phyloP scores from a whole-genome alignment of 1,140 invertebrate species.

The Trichomalopsis sarcophagae region DNA sequence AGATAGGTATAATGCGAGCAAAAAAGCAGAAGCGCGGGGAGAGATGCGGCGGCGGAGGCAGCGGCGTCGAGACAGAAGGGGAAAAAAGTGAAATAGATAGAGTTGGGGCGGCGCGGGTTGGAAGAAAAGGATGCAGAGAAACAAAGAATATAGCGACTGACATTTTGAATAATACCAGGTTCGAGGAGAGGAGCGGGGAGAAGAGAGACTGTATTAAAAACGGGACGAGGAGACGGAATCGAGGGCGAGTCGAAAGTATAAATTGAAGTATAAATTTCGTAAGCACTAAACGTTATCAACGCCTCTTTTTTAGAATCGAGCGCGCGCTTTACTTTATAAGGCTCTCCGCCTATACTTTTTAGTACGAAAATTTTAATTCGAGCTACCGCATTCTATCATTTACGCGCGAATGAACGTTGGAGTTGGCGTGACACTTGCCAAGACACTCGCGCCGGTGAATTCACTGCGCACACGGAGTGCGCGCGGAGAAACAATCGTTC shows the following conservation, averaged over 20 bases:
- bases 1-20: constrained; percentile 36
- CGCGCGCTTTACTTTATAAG: not conserved
- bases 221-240: constrained; percentile 23
- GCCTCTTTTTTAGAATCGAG: not conserved
- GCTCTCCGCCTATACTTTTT: not conserved
- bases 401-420: no score
- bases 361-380: not conserved
- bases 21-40: not conserved
- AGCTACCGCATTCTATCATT: not conserved
- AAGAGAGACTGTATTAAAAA: constrained; percentile 45
- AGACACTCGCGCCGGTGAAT: not conserved
- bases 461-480: not conserved
- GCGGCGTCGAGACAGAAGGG: not conserved
- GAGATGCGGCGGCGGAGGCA: not conserved
- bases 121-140: constrained; percentile 39
- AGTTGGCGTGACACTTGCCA: no score
- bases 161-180: constrained; percentile 41
- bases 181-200: not conserved
- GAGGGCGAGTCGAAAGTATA: constrained; percentile 18
- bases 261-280: constrained; percentile 41
- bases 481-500: not conserved
- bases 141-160: constrained; percentile 50
- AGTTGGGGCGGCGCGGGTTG: constrained; percentile 12
- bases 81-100: constrained; percentile 46
- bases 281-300: constrained; percentile 27